Evolutionary conservation across 2,888 invertebrate genomes (phyloP).

Genomic region (Hirtodrosophila trivittata): DNA sequence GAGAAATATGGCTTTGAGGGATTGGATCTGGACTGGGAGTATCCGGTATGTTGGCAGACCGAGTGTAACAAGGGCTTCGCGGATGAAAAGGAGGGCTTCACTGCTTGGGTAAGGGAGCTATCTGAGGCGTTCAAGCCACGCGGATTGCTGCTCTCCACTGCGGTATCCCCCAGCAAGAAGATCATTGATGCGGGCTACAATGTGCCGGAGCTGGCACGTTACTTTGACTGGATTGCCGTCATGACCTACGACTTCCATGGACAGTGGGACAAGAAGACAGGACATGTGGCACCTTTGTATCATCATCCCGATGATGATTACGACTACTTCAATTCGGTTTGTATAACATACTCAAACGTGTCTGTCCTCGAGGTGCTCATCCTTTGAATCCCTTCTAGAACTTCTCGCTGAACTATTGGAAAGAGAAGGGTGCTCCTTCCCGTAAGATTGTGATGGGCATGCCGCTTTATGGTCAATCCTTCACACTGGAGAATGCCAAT

Average conservation of each 20-base stretch:
- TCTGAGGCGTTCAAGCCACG: slow-evolving; percentile 87
- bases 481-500: slow-evolving; percentile 87
- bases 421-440: slow-evolving; percentile 91
- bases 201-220: slow-evolving; percentile 89
- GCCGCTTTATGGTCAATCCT: slow-evolving; percentile 94
- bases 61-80: slow-evolving; percentile 93
- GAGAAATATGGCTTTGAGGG: slow-evolving; percentile 94
- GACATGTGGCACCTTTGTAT: slow-evolving; percentile 93
- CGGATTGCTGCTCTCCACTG: slow-evolving; percentile 90
- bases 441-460: slow-evolving; percentile 94
- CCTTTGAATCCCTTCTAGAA: slow-evolving; percentile 85
- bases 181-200: slow-evolving; percentile 94
- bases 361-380: too few species aligned
- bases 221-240: slow-evolving; percentile 95
- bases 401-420: slow-evolving; percentile 95
- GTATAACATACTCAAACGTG: too few species aligned
- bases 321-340: slow-evolving; percentile 92
- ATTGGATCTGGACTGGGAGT: slow-evolving; percentile 98
- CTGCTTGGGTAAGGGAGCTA: slow-evolving; percentile 89
- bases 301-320: slow-evolving; percentile 92
- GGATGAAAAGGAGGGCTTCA: slow-evolving; percentile 92
- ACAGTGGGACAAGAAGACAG: slow-evolving; percentile 96
- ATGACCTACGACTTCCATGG: slow-evolving; percentile 97
- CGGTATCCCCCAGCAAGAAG: slow-evolving; percentile 94
- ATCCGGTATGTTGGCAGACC: slow-evolving; percentile 89